Percentiles rank a stretch among this genome's conserved stretches.
Conservation (phyloP, 1,140 invertebrate species). For the Meloidogyne exigua region DNA sequence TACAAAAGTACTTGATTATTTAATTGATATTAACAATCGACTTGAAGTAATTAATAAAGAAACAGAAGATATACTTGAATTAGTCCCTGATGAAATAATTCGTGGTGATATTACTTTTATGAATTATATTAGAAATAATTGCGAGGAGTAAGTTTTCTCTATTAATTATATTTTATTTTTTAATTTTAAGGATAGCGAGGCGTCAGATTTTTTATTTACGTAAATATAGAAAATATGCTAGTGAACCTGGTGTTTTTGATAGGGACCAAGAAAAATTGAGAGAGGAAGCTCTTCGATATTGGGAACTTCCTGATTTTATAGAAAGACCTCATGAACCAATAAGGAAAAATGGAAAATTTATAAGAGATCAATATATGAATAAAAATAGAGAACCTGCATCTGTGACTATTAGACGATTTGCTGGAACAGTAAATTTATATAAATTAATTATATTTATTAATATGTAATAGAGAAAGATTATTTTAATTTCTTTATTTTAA, state of each 20-base stretch:
- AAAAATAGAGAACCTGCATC: conserved; percentile 19
- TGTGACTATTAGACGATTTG: neutral
- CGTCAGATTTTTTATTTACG: conserved; percentile 46
- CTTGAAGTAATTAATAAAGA: conserved; percentile 35
- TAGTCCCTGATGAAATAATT: conserved; percentile 47
- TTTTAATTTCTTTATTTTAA: too few species aligned
- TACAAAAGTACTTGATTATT: conserved; percentile 42
- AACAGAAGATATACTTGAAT: conserved; percentile 44
- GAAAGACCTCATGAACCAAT: conserved; percentile 18
- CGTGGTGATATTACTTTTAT: conserved; percentile 36
- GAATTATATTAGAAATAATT: conserved; percentile 37
- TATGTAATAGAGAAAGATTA: too few species aligned
- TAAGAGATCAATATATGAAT: conserved; percentile 1
- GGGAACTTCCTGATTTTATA: conserved; percentile 45
- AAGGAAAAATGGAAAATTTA: neutral
- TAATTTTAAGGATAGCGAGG: conserved; percentile 17
- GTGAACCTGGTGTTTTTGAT: conserved; percentile 36
- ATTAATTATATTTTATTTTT: conserved; percentile 1
- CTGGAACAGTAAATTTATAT: conserved; percentile 3
- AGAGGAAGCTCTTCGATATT: conserved; percentile 44
- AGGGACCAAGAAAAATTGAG: conserved; percentile 41
- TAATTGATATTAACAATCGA: conserved; percentile 46
- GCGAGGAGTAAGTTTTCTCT: conserved; percentile 30
- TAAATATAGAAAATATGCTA: conserved; percentile 44
- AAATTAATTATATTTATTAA: neutral